Conservation (phyloP, 2,113 vertebrate genomes). For the Paramisgurnus dabryanus region DNA sequence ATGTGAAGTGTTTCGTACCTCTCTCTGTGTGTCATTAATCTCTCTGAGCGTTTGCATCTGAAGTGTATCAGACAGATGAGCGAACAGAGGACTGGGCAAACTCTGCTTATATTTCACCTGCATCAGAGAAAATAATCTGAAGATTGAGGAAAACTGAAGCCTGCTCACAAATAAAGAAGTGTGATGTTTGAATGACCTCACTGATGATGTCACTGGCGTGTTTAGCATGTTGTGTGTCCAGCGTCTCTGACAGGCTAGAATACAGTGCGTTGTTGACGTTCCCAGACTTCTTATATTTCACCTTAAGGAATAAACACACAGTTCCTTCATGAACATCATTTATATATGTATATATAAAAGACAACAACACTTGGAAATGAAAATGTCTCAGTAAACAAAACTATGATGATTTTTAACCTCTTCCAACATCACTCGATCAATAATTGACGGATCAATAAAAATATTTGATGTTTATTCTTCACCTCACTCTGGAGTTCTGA, state of each 20-base stretch:
- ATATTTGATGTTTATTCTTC: not conserved
- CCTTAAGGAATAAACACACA: conserved; percentile 59
- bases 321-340: not conserved
- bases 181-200: conserved; percentile 66
- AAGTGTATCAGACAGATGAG: conserved; percentile 84
- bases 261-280: conserved; percentile 78
- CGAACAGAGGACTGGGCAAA: conserved; percentile 77
- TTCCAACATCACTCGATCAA: too few species aligned
- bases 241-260: conserved; percentile 80
- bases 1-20: conserved; percentile 53
- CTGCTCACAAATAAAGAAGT: not conserved
- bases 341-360: not conserved
- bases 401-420: too few species aligned
- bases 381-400: too few species aligned
- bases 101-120: conserved; percentile 85
- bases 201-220: conserved; percentile 79
- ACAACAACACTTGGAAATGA: too few species aligned
- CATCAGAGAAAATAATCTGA: too few species aligned
- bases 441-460: too few species aligned
- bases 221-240: conserved; percentile 81
- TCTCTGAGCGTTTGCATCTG: conserved; percentile 86
- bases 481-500: conserved; percentile 41
- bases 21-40: conserved; percentile 58
- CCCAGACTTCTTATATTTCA: conserved; percentile 78
- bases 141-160: too few species aligned